These are phyloP conservation scores for Diploscapter pachys DNA, from an alignment of 1,140 invertebrate species.

Conservation along the genomic window DNA sequence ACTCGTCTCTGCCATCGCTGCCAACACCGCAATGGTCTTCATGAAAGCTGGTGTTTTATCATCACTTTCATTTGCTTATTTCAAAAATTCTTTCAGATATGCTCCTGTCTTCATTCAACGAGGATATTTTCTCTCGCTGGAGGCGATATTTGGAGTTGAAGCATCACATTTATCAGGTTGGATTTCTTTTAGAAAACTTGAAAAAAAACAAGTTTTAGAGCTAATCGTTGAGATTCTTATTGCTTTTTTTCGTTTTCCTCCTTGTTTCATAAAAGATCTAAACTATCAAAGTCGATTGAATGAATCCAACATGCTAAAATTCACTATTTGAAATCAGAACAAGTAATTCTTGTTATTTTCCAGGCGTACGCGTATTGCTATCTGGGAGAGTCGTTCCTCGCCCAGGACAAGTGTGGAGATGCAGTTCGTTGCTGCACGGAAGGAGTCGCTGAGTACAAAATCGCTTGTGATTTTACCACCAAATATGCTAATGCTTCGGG, in stretches of 20 bases:
- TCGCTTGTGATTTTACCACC: conserved; percentile 65
- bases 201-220: too few species aligned
- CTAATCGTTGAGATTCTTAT: too few species aligned
- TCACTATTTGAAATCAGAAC: too few species aligned
- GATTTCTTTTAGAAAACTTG: too few species aligned
- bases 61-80: conserved; percentile 3
- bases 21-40: conserved; percentile 70
- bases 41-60: conserved; percentile 62
- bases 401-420: conserved; percentile 72
- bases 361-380: conserved; percentile 71
- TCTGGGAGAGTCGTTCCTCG: conserved; percentile 67
- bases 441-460: conserved; percentile 65
- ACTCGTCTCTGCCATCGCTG: conserved; percentile 69
- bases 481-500: conserved; percentile 69
- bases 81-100: conserved; percentile 60
- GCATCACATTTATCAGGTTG: conserved; percentile 64
- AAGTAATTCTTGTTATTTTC: neutral
- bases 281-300: too few species aligned
- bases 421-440: conserved; percentile 70
- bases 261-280: too few species aligned
- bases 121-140: conserved; percentile 68
- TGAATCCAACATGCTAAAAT: too few species aligned
- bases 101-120: conserved; percentile 65
- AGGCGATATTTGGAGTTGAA: conserved; percentile 71
- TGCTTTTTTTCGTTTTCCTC: too few species aligned